Base-by-base conservation (phyloP, 1,140 invertebrate species). In the Drosophila subpulchrella region DNA sequence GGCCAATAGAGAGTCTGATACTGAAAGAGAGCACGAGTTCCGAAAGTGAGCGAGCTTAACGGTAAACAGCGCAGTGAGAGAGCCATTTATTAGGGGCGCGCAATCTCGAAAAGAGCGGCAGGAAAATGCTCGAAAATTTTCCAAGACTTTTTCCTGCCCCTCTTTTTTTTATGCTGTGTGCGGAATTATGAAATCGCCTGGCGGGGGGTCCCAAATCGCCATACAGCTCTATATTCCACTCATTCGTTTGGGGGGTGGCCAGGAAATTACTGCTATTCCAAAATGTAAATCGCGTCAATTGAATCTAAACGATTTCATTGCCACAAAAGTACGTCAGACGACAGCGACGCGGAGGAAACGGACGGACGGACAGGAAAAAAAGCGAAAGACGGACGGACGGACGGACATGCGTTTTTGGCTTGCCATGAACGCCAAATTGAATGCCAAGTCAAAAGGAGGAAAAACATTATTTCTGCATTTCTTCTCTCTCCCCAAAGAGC, bases 281-380 rank as follows among this genome's bases (percentile, higher is more conserved):
- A 88, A 88, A 88, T 88, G 76, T 77, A 88, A 88, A 88, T 88
- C 79, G 83, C 83, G 61, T 51, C 83, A 88, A 88, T 88, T 88
- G 83, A 89, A 89, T 89, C 67, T 83, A 88, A 88, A 88, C 84
- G 79, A 89, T 79, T 88, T 88, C 83, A 88, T 88, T 88, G 83
- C 84, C 83, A 88, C 55, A 75, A 65, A 59, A 54, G 53, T 73
- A 85, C 81, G 81, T 81, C 81, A 85, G 77, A 27, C 54, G 58
- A 47, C 38, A 27, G 38, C 48, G 36, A 60, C 11, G 46, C 50
- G 38, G 61, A 60, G 56, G 56, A 65, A 34, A 15, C 50, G 50
- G 44, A 17, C 17, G 12, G 32, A 36, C 11, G 8, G 32, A 32
- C 20, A 20, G 20, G 30, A 32, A 32, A 32, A 32, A 32, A 32